Evolutionary conservation across 2,797 vertebrate species (phyloP), one percentile per base, ranked within the genome.

Genomic region (Sebastes oblongus): DNA sequence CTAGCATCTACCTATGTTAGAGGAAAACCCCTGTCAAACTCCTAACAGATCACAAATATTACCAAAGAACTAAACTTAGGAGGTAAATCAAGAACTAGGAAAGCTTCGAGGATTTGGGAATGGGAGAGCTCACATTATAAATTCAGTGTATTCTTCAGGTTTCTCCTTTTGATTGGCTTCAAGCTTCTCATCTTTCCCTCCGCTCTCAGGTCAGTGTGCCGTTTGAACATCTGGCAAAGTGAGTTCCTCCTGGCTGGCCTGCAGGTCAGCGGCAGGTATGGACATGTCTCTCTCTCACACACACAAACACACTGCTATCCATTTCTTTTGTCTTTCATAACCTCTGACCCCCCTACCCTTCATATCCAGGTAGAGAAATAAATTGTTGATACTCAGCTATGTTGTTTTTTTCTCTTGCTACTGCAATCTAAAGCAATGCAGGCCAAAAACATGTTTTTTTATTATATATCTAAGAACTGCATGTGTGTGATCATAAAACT

Each of bases 151-250:
- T 56, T 61, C 55, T 50, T 71, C 64, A 71, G 66, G 54, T 64
- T 42, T 73, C 42, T 9, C 3, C 1, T 55, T 81, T 75, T 77
- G 75, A 77, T 73, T 6, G 34, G 18, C 65, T 66, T 86, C 54
- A 69, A 67, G 61, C 30, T 18, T 69, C 34, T 89, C 34, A 22
- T 80, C 58, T 86, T 70, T 70, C 56, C 3, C 20, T 79, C 59
- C 22, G 10, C 67, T 5, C 54, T 34, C 87, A 99, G 98, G 98
- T 98, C 94, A 99, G 97, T 89, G 97, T 98, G 96, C 98, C 98
- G 80, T 99, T 98, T 96, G 98, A 99, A 94, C 98, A 99, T 91
- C 96, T 99, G 92, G 98, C 98, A 90, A 99, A 99, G 94, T 99
- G 97, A 99, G 93, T 25, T 85, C 42, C 73, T 89, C 74, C 75